phyloP scores from a whole-genome alignment of 2,888 invertebrate species.

The Mesoligia furuncula region DNA sequence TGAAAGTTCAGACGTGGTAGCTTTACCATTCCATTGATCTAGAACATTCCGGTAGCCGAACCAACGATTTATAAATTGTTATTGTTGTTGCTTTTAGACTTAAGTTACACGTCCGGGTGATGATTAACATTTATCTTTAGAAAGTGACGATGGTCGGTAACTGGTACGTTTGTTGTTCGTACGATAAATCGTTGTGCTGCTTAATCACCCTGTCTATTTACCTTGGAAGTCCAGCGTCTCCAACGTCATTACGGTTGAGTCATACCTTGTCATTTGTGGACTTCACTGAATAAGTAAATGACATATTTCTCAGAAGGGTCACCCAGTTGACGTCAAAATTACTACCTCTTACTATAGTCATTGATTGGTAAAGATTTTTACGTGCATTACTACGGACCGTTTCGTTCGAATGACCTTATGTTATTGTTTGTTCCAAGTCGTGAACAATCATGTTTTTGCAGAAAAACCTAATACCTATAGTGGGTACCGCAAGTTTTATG shows the following conservation, averaged over 20 bases:
- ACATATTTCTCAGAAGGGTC: constrained; percentile 80
- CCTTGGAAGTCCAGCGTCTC: constrained; percentile 77
- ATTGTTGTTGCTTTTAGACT: constrained; percentile 47
- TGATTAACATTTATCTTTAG: constrained; percentile 67
- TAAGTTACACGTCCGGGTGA: constrained; percentile 54
- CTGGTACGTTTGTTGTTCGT: constrained; percentile 66
- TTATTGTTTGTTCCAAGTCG: constrained; percentile 33
- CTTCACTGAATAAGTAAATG: constrained; percentile 75
- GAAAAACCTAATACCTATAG: constrained; percentile 24
- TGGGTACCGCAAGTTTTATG: background rate
- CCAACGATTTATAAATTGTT: constrained; percentile 48
- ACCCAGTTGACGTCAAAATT: constrained; percentile 73
- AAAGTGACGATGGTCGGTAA: constrained; percentile 62
- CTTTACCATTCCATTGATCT: constrained; percentile 21
- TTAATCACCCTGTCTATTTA: constrained; percentile 77
- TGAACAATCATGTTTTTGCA: constrained; percentile 30
- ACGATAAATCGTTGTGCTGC: constrained; percentile 66
- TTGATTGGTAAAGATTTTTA: constrained; percentile 27
- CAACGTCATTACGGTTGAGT: constrained; percentile 83
- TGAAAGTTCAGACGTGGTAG: background rate
- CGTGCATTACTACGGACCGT: constrained; percentile 16
- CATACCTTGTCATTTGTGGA: constrained; percentile 78
- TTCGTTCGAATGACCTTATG: constrained; percentile 26
- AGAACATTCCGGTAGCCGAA: constrained; percentile 43
- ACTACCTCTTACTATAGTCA: constrained; percentile 44